Percentiles rank a stretch among this genome's conserved stretches.
Conservation (phyloP, 35 echinoderm and acorn worm species). For the Apostichopus japonicus region DNA sequence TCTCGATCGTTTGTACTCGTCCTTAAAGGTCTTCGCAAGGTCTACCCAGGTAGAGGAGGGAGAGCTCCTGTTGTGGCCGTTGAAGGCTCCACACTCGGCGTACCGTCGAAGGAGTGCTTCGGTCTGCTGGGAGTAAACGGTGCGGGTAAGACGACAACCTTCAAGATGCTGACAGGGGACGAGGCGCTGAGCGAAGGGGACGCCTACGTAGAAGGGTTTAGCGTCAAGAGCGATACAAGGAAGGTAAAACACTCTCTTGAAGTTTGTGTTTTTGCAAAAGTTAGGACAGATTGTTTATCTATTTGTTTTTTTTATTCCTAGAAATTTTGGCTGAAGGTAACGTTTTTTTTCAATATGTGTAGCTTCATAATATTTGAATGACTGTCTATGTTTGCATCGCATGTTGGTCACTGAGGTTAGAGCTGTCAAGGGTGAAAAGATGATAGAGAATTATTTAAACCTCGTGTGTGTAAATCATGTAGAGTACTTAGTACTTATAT, state of each 20-base stretch:
- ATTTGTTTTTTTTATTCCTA: too few species aligned
- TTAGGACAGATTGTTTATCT: too few species aligned
- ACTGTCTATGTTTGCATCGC: too few species aligned
- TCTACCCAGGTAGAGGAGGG: conserved; percentile 69
- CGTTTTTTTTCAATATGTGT: too few species aligned
- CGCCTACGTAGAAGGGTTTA: conserved; percentile 83
- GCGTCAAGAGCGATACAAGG: conserved; percentile 75
- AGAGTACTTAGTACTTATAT: too few species aligned
- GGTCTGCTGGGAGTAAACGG: conserved; percentile 94
- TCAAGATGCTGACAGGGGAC: conserved; percentile 99
- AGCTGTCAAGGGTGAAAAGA: too few species aligned
- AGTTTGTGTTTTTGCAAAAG: neutral
- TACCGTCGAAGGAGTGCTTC: conserved; percentile 92
- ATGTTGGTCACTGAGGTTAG: too few species aligned
- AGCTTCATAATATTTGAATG: too few species aligned
- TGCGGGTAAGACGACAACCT: conserved; percentile 93
- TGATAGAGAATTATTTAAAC: too few species aligned
- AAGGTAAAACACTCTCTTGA: conserved; percentile 51
- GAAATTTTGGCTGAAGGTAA: too few species aligned
- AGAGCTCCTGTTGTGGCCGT: conserved; percentile 75
- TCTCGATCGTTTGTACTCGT: conserved; percentile 66
- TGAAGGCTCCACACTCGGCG: conserved; percentile 77
- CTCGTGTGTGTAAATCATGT: too few species aligned
- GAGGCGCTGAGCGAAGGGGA: conserved; percentile 78
- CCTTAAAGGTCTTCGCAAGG: conserved; percentile 75